phyloP scores from a whole-genome alignment of 2,797 vertebrate species.

The Lagocephalus sceleratus region DNA sequence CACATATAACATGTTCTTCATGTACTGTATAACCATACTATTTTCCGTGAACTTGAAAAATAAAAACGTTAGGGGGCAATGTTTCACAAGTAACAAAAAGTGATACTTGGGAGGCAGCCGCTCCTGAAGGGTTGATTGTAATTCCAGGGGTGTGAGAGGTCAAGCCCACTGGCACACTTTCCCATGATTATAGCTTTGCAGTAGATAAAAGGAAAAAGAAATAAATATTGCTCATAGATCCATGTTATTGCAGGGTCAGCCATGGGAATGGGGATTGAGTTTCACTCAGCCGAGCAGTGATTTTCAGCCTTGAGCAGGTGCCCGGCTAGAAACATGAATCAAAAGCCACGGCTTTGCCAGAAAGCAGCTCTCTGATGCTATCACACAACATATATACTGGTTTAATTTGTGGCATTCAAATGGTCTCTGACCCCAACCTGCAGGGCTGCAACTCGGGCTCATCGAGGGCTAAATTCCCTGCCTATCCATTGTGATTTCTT shows the following conservation, averaged over 20 bases:
- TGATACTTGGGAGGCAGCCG: slow-evolving; percentile 7
- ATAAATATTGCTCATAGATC: slow-evolving; percentile 36
- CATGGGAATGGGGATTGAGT: slow-evolving; percentile 15
- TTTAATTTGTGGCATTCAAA: slow-evolving; percentile 35
- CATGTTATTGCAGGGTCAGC: slow-evolving; percentile 11
- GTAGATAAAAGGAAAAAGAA: slow-evolving; percentile 19
- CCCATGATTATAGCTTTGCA: slow-evolving; percentile 46
- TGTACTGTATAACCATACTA: too few species aligned
- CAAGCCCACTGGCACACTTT: slow-evolving; percentile 44
- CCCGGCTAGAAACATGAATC: slow-evolving; percentile 42
- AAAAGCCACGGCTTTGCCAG: slow-evolving; percentile 23
- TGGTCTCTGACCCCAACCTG: slow-evolving; percentile 27
- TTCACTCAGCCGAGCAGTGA: slow-evolving; percentile 24
- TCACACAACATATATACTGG: slow-evolving; percentile 37
- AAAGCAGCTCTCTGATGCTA: slow-evolving; percentile 27
- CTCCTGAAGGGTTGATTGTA: slow-evolving; percentile 15
- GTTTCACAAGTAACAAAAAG: slow-evolving; percentile 62
- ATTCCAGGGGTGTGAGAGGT: slow-evolving; percentile 40
- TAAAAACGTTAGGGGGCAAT: slow-evolving; percentile 72
- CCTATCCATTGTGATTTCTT: slow-evolving; percentile 40
- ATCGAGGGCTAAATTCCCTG: slow-evolving; percentile 28
- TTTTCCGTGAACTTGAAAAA: not conserved
- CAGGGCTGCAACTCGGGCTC: slow-evolving; percentile 27
- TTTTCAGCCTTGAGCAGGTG: slow-evolving; percentile 38
- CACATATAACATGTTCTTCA: too few species aligned